Percentiles rank a stretch among this genome's conserved stretches.
phyloP scores from a whole-genome alignment of 2,888 invertebrate species.

The Callimorpha dominula region DNA sequence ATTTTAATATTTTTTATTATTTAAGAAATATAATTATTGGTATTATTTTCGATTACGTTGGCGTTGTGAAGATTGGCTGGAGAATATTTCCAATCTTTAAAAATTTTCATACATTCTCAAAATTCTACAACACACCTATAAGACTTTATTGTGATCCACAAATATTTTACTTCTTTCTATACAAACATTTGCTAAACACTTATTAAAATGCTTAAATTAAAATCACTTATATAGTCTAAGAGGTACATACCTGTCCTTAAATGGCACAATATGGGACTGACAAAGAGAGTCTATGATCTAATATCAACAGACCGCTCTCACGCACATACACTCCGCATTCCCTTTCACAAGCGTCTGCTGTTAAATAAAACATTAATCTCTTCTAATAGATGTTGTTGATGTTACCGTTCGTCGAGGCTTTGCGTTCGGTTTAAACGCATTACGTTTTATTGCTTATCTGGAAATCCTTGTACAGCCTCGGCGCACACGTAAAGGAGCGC shows the following conservation, averaged over 20 bases:
- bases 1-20: no score
- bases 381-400: conserved; percentile 65
- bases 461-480: conserved; percentile 57
- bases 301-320: conserved; percentile 33
- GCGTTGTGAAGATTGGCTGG: no score
- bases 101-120: no score
- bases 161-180: background rate
- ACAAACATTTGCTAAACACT: background rate
- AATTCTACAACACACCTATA: no score
- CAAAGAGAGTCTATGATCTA: conserved; percentile 50
- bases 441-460: conserved; percentile 70
- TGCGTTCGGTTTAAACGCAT: conserved; percentile 60
- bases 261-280: conserved; percentile 29
- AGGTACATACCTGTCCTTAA: background rate
- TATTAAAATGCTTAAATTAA: background rate
- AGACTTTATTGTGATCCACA: background rate
- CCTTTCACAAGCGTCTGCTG: conserved; percentile 36
- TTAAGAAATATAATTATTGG: no score
- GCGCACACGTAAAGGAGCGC: conserved; percentile 60
- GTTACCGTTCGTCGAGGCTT: conserved; percentile 52
- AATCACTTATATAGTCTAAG: background rate
- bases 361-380: conserved; percentile 67
- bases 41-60: no score
- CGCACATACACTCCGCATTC: conserved; percentile 46
- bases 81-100: no score